Percentiles rank a stretch among this genome's conserved stretches.
Conservation (phyloP, 64 coral and sea anemone species). For the Actinia tenebrosa region DNA sequence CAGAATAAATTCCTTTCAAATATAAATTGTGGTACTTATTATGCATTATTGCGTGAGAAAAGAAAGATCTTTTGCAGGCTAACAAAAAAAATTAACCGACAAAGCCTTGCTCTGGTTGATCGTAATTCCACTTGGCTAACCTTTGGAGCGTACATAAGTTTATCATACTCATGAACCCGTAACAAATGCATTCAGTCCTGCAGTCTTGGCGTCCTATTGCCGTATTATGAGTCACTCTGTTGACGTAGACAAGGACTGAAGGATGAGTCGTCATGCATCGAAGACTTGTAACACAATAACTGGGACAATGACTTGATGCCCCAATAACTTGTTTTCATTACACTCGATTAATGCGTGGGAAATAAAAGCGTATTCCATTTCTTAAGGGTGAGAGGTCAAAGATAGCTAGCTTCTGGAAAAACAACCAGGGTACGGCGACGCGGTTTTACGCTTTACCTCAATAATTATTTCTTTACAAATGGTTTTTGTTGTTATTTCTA, state of each 20-base stretch:
- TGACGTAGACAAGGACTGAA: neutral
- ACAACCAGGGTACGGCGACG: neutral
- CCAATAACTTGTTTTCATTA: conserved; percentile 16
- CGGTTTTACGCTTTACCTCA: neutral
- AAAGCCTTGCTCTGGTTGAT: neutral
- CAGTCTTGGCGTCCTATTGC: conserved; percentile 7
- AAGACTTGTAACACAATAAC: conserved; percentile 15
- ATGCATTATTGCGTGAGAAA: neutral
- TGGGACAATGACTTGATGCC: conserved; percentile 14
- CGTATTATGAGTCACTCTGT: neutral
- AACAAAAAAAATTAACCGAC: neutral
- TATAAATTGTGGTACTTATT: neutral
- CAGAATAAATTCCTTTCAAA: neutral
- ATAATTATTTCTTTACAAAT: neutral
- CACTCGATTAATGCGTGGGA: conserved; percentile 14
- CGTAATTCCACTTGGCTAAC: neutral
- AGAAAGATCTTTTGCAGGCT: neutral
- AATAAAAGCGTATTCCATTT: neutral
- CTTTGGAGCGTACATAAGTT: neutral
- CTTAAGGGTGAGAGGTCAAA: neutral
- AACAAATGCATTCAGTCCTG: neutral
- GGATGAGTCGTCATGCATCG: conserved; percentile 1
- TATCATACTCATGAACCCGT: neutral
- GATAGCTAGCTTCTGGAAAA: neutral
- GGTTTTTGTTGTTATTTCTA: neutral